Evolutionary conservation across 1,140 invertebrate genomes (phyloP).

Genomic region (Bombus huntii): DNA sequence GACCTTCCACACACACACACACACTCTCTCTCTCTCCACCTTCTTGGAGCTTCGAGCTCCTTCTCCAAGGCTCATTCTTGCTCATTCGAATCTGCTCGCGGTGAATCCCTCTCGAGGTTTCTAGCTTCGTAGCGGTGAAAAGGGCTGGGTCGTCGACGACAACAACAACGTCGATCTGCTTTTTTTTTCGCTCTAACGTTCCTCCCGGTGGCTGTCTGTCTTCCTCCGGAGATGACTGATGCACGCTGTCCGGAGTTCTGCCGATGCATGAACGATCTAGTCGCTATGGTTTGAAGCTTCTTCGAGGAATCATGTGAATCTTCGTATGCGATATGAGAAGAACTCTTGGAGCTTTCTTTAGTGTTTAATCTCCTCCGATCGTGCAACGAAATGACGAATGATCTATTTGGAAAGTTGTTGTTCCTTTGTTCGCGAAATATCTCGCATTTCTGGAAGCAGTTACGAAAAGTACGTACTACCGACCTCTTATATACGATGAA

Average conservation of each 20-base stretch:
- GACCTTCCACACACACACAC: background rate
- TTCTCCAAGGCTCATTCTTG: slow-evolving; percentile 2
- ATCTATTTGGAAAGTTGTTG: no score
- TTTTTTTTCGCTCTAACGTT: slow-evolving; percentile 20
- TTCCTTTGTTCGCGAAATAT: no score
- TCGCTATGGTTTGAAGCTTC: no score
- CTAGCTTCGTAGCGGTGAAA: slow-evolving; percentile 42
- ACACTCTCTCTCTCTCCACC: background rate
- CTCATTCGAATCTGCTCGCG: slow-evolving; percentile 6
- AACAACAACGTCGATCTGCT: slow-evolving; percentile 35
- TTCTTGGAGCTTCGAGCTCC: background rate
- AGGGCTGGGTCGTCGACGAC: slow-evolving; percentile 17
- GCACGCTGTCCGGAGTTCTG: no score
- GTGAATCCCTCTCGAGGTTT: slow-evolving; percentile 55
- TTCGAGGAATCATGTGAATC: background rate
- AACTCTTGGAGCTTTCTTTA: background rate
- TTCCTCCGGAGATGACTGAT: no score
- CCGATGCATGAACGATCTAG: no score
- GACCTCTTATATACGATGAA: no score
- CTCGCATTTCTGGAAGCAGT: no score
- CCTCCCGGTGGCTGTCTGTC: background rate
- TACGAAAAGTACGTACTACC: no score
- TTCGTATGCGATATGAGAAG: background rate
- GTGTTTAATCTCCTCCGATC: background rate
- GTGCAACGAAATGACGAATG: no score